Evolutionary conservation across 2,888 invertebrate species (phyloP).

Genomic region (Conops quadrifasciatus): DNA sequence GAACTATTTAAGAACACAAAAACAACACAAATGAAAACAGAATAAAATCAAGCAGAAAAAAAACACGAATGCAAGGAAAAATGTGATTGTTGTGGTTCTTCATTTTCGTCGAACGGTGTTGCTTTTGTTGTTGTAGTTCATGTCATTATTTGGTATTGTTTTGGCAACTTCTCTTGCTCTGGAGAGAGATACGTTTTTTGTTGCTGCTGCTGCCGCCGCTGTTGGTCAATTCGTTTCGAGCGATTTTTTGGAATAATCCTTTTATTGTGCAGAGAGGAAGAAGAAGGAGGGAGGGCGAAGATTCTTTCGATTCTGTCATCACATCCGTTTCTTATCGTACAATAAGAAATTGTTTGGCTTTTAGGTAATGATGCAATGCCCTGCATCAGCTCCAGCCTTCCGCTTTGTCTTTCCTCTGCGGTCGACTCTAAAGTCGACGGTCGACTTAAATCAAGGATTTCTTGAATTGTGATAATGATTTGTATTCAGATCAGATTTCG

Average conservation of each 20-base stretch:
- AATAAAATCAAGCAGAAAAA: constrained; percentile 18
- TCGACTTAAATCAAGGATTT: too few species aligned
- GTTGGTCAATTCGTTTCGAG: constrained; percentile 30
- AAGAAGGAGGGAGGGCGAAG: too few species aligned
- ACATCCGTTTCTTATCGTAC: constrained; percentile 14
- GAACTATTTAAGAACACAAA: constrained; percentile 17
- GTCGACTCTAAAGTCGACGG: too few species aligned
- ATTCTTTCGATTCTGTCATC: constrained; percentile 14
- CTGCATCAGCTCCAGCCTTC: too few species aligned
- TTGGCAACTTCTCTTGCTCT: not conserved
- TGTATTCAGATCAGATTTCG: too few species aligned
- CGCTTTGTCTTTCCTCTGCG: too few species aligned
- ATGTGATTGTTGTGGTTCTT: constrained; percentile 31
- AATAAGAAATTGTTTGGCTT: not conserved
- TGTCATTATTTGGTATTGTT: constrained; percentile 9
- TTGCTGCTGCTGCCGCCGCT: constrained; percentile 10
- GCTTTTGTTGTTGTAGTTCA: constrained; percentile 7
- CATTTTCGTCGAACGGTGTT: not conserved
- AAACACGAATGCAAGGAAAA: constrained; percentile 17
- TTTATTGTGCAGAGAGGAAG: not conserved
- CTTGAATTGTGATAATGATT: too few species aligned
- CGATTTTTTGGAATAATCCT: constrained; percentile 7
- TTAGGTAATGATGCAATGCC: too few species aligned
- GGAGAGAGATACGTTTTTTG: not conserved
- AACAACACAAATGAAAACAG: not conserved